Percentiles rank a stretch among this genome's conserved stretches.
These are phyloP conservation scores for Noctua janthina DNA, from an alignment of 2,888 invertebrate species.

Conservation along the genomic window DNA sequence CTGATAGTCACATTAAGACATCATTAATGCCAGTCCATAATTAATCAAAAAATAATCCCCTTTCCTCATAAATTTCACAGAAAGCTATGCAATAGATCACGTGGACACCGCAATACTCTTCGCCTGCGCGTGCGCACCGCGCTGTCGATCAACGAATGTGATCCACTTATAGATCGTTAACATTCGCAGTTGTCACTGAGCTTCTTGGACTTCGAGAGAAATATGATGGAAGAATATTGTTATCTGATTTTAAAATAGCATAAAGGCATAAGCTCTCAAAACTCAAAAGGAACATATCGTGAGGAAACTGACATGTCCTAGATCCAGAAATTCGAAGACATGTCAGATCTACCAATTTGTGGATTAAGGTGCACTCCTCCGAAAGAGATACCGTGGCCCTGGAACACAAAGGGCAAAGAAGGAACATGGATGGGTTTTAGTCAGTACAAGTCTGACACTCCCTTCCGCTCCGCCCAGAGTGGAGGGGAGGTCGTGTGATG, in stretches of 20 bases:
- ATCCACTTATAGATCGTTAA: conserved; percentile 51
- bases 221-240: conserved; percentile 7
- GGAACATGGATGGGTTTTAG: too few relatives aligned
- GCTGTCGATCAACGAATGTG: conserved; percentile 58
- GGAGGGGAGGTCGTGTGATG: too few relatives aligned
- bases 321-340: too few relatives aligned
- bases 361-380: background rate
- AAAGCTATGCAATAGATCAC: conserved; percentile 43
- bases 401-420: too few relatives aligned
- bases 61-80: conserved; percentile 48
- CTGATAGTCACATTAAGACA: conserved; percentile 20
- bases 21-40: conserved; percentile 34
- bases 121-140: conserved; percentile 42
- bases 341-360: background rate
- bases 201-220: background rate
- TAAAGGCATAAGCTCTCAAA: background rate
- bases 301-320: background rate
- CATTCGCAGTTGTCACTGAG: conserved; percentile 43
- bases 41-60: conserved; percentile 56
- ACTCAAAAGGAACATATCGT: background rate
- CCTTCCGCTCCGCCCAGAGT: too few relatives aligned
- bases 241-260: background rate
- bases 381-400: too few relatives aligned
- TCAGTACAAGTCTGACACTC: too few relatives aligned
- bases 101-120: conserved; percentile 15